Conservation (phyloP, 2,113 vertebrate genomes). For the Heterocephalus glaber region DNA sequence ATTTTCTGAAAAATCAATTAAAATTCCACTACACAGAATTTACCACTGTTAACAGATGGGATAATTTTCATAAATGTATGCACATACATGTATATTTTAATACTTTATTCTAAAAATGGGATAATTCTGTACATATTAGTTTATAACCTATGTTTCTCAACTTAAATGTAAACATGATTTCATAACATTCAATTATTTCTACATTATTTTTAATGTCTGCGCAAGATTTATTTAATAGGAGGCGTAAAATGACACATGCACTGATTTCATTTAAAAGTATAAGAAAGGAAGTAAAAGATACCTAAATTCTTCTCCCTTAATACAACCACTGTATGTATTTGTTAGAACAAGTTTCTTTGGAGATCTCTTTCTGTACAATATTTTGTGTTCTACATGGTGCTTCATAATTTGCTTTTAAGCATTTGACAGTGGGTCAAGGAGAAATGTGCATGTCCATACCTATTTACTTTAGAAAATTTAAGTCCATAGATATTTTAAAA, state of each 20-base stretch:
- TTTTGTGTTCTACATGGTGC: not conserved
- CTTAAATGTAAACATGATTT: constrained; percentile 3
- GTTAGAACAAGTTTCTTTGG: not conserved
- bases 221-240: not conserved
- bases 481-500: not conserved
- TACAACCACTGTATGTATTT: not conserved
- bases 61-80: not conserved
- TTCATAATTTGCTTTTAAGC: not conserved
- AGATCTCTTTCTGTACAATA: not conserved
- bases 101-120: constrained; percentile 11
- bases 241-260: not conserved
- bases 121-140: not conserved
- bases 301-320: not conserved
- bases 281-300: not conserved
- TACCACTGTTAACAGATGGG: not conserved
- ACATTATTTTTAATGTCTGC: not conserved
- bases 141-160: not conserved
- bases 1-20: not conserved
- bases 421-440: not conserved
- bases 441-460: not conserved
- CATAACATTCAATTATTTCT: not conserved
- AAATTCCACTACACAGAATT: not conserved
- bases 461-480: not conserved
- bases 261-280: not conserved
- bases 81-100: not conserved